Conservation (phyloP, 1,140 invertebrate species). For the Cephus cinctus region DNA sequence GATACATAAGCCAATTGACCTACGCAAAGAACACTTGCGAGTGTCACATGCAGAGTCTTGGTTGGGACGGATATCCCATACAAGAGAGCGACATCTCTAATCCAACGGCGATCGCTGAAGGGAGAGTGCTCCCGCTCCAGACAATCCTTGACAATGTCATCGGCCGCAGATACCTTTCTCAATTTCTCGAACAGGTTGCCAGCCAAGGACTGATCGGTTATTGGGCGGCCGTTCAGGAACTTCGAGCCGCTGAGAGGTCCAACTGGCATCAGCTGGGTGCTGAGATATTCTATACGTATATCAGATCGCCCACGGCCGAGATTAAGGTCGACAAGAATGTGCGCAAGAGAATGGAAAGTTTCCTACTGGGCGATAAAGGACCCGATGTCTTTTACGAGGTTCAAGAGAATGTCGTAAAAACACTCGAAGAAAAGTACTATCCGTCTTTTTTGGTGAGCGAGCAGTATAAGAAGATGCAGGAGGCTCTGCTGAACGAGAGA, state of each 20-base stretch:
- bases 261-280: constrained; percentile 84
- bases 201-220: constrained; percentile 80
- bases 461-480: constrained; percentile 75
- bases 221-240: constrained; percentile 85
- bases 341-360: constrained; percentile 82
- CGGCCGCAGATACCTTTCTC: constrained; percentile 71
- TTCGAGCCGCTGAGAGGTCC: constrained; percentile 69
- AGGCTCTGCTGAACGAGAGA: constrained; percentile 69
- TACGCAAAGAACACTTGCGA: constrained; percentile 84
- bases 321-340: constrained; percentile 76
- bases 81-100: constrained; percentile 45
- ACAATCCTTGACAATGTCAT: constrained; percentile 70
- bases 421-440: constrained; percentile 85
- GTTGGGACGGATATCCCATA: constrained; percentile 73
- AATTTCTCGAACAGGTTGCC: constrained; percentile 79
- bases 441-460: constrained; percentile 84
- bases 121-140: constrained; percentile 61
- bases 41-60: constrained; percentile 71
- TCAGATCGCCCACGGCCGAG: constrained; percentile 73
- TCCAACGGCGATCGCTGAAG: constrained; percentile 32
- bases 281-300: constrained; percentile 88
- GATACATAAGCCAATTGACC: constrained; percentile 79
- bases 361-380: constrained; percentile 82
- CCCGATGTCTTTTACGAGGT: constrained; percentile 88
- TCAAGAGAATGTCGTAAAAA: constrained; percentile 75